phyloP scores from a whole-genome alignment of 2,797 vertebrate species.

The Catharus ustulatus region DNA sequence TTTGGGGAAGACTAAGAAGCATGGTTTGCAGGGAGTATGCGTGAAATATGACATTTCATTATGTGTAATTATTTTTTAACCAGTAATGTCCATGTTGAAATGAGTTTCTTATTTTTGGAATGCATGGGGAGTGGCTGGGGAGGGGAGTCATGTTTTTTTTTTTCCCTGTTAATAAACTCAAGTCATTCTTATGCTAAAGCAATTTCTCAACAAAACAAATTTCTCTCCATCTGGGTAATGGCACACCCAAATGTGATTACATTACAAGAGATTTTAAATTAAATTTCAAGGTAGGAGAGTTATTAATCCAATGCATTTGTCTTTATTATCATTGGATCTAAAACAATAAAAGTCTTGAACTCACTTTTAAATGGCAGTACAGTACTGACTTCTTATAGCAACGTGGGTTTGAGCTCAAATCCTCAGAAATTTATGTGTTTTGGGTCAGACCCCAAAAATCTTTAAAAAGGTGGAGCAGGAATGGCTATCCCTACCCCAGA shows the following conservation, averaged over 20 bases:
- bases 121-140: conserved; percentile 20
- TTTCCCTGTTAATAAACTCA: conserved; percentile 56
- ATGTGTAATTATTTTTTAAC: conserved; percentile 60
- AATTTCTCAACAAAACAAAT: conserved; percentile 72
- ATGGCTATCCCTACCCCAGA: background rate
- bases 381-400: background rate
- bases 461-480: background rate
- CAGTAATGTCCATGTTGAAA: conserved; percentile 63
- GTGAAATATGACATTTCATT: conserved; percentile 65
- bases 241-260: conserved; percentile 66
- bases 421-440: background rate
- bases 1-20: conserved; percentile 58
- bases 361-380: background rate
- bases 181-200: conserved; percentile 63
- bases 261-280: conserved; percentile 67
- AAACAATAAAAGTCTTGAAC: conserved; percentile 47
- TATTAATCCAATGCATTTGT: conserved; percentile 61
- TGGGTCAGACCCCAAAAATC: background rate
- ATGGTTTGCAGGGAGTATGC: conserved; percentile 51
- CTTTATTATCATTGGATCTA: conserved; percentile 62
- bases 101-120: conserved; percentile 65
- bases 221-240: conserved; percentile 70
- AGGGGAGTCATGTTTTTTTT: conserved; percentile 20
- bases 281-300: conserved; percentile 69
- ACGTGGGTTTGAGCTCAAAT: background rate